Evolutionary conservation across 2,113 vertebrate genomes (phyloP).

Genomic region (Scalopus aquaticus): DNA sequence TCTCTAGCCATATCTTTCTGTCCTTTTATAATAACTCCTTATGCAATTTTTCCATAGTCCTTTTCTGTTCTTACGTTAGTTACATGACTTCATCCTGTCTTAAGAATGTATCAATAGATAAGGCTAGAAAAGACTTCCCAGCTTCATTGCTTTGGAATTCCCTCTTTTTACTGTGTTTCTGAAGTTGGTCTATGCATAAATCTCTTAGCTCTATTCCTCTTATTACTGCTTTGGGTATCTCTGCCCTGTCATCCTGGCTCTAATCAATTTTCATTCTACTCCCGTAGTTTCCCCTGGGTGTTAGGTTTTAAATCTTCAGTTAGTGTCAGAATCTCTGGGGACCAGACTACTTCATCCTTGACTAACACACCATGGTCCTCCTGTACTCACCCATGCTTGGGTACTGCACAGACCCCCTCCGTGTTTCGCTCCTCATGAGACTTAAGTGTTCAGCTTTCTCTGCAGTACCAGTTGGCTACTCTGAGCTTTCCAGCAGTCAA

Average conservation of each 20-base stretch:
- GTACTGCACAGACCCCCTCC: background rate
- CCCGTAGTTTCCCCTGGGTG: background rate
- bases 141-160: background rate
- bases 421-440: background rate
- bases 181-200: background rate
- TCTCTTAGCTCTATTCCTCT: background rate
- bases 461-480: background rate
- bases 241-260: background rate
- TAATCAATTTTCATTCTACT: background rate
- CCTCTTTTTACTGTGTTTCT: background rate
- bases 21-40: background rate
- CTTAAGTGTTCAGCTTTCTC: background rate
- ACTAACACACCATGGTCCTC: background rate
- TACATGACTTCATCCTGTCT: background rate
- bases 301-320: background rate
- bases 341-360: background rate
- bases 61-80: background rate
- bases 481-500: background rate
- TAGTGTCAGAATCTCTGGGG: background rate
- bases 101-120: background rate
- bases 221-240: background rate
- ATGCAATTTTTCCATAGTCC: background rate
- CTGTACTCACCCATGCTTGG: background rate
- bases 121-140: background rate
- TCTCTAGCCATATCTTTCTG: background rate